Evolutionary conservation across 2,797 vertebrate genomes (phyloP).

Genomic region (Sebastes nivosus): DNA sequence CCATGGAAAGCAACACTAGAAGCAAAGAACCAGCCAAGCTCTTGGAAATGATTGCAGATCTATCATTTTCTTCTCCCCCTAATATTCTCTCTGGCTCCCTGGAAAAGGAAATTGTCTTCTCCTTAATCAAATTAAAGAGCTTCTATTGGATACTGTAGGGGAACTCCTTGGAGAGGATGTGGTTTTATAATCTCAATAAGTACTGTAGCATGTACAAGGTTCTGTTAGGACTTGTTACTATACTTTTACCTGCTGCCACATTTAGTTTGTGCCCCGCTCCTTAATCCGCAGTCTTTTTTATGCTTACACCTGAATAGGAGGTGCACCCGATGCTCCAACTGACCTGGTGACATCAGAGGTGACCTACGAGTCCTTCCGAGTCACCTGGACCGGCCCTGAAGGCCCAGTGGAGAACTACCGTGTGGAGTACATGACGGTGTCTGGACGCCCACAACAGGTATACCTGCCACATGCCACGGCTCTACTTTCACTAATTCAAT

Average conservation of each 20-base stretch:
- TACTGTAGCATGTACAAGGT: background rate
- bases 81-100: constrained; percentile 24
- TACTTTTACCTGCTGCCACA: background rate
- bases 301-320: constrained; percentile 64
- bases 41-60: constrained; percentile 23
- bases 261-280: background rate
- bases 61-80: constrained; percentile 25
- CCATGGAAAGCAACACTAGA: constrained; percentile 10
- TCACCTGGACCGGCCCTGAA: constrained; percentile 90
- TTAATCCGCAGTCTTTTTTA: background rate
- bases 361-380: constrained; percentile 91
- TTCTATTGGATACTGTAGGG: constrained; percentile 20
- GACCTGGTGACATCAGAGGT: constrained; percentile 92
- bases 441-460: constrained; percentile 89
- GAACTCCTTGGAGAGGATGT: constrained; percentile 10
- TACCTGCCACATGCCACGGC: background rate
- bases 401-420: constrained; percentile 91
- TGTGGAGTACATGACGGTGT: constrained; percentile 89
- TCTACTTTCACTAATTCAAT: background rate
- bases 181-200: constrained; percentile 12
- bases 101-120: constrained; percentile 31
- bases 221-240: constrained; percentile 14
- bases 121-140: constrained; percentile 56
- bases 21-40: constrained; percentile 9
- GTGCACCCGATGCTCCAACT: constrained; percentile 86